phyloP scores from a whole-genome alignment of 2,113 vertebrate genomes.

The Galemys pyrenaicus region DNA sequence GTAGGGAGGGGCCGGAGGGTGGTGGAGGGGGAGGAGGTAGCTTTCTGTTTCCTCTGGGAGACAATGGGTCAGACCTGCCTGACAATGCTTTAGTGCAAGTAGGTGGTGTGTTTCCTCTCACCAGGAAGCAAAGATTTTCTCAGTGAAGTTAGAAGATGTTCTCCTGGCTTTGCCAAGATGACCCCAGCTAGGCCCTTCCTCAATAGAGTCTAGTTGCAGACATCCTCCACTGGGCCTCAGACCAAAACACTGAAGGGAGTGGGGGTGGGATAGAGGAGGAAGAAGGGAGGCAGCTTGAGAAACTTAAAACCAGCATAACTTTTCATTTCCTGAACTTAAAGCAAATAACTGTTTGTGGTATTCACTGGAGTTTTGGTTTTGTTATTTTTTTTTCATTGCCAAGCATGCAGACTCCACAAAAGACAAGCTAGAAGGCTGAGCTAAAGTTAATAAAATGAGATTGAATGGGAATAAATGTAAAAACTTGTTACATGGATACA shows the following conservation, averaged over 20 bases:
- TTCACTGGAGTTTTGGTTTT: conserved; percentile 64
- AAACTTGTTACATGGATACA: conserved; percentile 46
- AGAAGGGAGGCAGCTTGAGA: conserved; percentile 58
- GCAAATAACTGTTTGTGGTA: conserved; percentile 77
- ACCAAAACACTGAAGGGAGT: conserved; percentile 15
- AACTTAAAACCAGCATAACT: conserved; percentile 75
- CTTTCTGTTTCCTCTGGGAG: conserved; percentile 60
- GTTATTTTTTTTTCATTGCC: conserved; percentile 55
- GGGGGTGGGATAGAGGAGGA: background rate
- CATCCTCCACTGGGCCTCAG: conserved; percentile 31
- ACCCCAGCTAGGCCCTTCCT: background rate
- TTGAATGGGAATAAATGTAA: conserved; percentile 61
- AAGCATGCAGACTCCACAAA: conserved; percentile 61
- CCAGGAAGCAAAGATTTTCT: conserved; percentile 36
- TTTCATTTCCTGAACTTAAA: conserved; percentile 79
- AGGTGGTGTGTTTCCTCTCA: background rate
- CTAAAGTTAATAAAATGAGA: conserved; percentile 61
- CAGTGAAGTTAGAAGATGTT: background rate
- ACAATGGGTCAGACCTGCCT: conserved; percentile 44
- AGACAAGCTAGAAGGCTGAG: conserved; percentile 15
- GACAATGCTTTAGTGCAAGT: background rate
- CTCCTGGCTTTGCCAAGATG: background rate
- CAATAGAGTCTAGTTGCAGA: background rate
- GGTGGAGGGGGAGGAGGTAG: background rate
- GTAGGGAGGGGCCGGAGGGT: background rate